Conservation (phyloP, 1,140 invertebrate species). For the Drosophila novamexicana region DNA sequence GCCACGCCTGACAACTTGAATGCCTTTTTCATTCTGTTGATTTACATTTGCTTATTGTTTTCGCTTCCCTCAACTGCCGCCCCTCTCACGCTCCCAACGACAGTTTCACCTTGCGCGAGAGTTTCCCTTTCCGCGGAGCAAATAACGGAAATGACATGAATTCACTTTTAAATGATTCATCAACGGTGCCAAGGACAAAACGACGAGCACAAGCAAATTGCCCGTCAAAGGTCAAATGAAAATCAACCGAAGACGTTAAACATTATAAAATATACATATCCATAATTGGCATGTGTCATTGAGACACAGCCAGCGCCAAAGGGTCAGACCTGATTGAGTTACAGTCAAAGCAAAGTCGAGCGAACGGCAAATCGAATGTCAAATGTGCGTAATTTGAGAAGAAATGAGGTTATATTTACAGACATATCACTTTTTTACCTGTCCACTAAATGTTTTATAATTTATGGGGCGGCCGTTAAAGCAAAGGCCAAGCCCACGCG, state of each 20-base stretch:
- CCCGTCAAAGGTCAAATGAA: slow-evolving; percentile 26
- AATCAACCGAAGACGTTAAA: slow-evolving; percentile 31
- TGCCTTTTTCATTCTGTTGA: slow-evolving; percentile 56
- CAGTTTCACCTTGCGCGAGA: not conserved
- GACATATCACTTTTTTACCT: too few species aligned
- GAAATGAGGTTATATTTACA: too few species aligned
- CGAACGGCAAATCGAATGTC: too few species aligned
- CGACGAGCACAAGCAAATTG: slow-evolving; percentile 20
- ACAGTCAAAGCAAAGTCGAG: not conserved
- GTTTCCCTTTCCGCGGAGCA: slow-evolving; percentile 21
- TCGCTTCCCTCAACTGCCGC: not conserved
- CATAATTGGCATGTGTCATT: slow-evolving; percentile 59
- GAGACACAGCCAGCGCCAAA: slow-evolving; percentile 3
- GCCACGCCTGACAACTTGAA: slow-evolving; percentile 56
- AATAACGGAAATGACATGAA: slow-evolving; percentile 43
- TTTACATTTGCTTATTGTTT: slow-evolving; percentile 68
- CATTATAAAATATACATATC: slow-evolving; percentile 59
- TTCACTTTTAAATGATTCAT: slow-evolving; percentile 60
- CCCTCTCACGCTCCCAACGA: too few species aligned
- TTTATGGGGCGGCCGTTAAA: not conserved
- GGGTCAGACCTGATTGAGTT: not conserved
- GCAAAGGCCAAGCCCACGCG: too few species aligned
- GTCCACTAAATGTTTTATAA: not conserved
- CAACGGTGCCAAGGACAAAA: slow-evolving; percentile 50
- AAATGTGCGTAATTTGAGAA: too few species aligned